Base-by-base conservation (phyloP, 2,113 vertebrate species). In the Tachysurus fulvidraco region DNA sequence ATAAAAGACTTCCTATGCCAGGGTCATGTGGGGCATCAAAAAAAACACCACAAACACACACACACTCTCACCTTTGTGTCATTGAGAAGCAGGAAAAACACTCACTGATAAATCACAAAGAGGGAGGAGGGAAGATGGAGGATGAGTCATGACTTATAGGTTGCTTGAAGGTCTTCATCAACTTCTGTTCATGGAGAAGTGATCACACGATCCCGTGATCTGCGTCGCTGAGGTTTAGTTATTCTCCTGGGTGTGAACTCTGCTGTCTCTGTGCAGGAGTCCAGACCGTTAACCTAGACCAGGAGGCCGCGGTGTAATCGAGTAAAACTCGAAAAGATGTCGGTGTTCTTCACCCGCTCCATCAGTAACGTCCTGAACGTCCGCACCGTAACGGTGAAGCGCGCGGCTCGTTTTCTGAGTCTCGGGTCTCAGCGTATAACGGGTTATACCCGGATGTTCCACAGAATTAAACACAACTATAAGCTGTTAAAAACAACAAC, bases 31-130 rank as follows among this genome's bases (percentile, higher is more conserved):
- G 87, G 83, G 69, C 55, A 80, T 64, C 30, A 23, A 78, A 25
- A 25, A 50, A 25, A 81, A 54, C 84, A 85, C 88, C 16, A 1
- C 57, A 50, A n/a, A n/a, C 74, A 73, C n/a, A 84, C 17, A 36
- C 78, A 85, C 67, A 79, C 87, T 62, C 83, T 81, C 83, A 89
- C 85, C 87, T 88, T 60, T 76, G 10, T 90, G 87, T 84, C 87
- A 90, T 90, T 90, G 87, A 83, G 78, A 78, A 79, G 78, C 59
- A 83, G 30, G 21, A 28, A 54, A 57, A 36, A 11, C 28, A 55
- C 8, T 55, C 13, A 3, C 13, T 73, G 71, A 77, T 52, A 17
- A 77, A 54, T 78, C 50, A 50, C 7, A 46, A 23, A 50, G 1
- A 36, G 36, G 23, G 36, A 36, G 69, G 36, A 44, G 44, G 2